Conservation (phyloP, 2,113 vertebrate species). For the Bucco capensis region DNA sequence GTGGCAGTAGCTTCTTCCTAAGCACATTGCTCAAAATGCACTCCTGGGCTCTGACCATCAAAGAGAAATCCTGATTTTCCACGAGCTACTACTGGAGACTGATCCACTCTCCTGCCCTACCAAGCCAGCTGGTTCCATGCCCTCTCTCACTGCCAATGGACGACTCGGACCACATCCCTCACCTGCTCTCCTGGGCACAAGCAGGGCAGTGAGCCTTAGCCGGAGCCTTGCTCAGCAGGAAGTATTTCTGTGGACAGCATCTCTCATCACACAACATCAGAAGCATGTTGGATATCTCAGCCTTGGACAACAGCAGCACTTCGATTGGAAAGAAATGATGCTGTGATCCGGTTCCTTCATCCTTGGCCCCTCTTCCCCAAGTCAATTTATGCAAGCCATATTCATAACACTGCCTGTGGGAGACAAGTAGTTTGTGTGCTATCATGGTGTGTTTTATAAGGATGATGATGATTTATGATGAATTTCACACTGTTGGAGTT, state of each 20-base stretch:
- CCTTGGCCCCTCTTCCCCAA: not conserved
- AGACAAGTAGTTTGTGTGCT: slow-evolving; percentile 45
- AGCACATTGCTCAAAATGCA: not conserved
- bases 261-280: not conserved
- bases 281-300: not conserved
- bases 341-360: not conserved
- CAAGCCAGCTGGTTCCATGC: not conserved
- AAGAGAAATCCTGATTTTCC: not conserved
- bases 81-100: not conserved
- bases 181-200: not conserved
- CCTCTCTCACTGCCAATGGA: not conserved
- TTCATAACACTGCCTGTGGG: slow-evolving; percentile 8
- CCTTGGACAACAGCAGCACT: slow-evolving; percentile 14
- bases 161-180: not conserved
- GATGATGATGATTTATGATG: slow-evolving; percentile 26
- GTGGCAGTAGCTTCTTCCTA: not conserved
- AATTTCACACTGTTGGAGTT: slow-evolving; percentile 26
- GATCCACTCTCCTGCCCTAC: not conserved
- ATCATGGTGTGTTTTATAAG: slow-evolving; percentile 9
- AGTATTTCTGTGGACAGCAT: not conserved
- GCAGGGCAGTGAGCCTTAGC: not conserved
- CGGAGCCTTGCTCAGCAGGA: not conserved
- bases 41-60: not conserved
- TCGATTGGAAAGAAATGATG: not conserved
- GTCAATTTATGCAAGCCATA: slow-evolving; percentile 16